A percentile compares a stretch with the other conserved stretches of the same genome.
Evolutionary conservation across 2,888 invertebrate genomes (phyloP).

Genomic region (Xestia c-nigrum): DNA sequence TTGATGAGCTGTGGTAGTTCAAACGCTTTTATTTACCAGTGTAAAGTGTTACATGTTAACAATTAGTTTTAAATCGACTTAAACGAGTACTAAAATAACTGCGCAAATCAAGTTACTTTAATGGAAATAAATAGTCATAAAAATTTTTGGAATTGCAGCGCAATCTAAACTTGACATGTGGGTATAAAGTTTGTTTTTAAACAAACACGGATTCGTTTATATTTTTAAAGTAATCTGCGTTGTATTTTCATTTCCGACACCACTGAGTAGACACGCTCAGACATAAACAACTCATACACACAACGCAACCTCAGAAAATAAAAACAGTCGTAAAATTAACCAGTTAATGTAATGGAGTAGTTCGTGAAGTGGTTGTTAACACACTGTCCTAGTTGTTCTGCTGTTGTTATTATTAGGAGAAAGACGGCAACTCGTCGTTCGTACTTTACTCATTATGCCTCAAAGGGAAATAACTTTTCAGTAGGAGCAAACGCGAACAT

Average conservation of each 20-base stretch:
- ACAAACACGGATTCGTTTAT: neutral
- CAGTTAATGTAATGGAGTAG: constrained; percentile 31
- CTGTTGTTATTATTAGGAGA: constrained; percentile 17
- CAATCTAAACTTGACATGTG: neutral
- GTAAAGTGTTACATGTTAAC: neutral
- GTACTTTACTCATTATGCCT: neutral
- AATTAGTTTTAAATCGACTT: no score
- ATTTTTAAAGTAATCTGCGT: neutral
- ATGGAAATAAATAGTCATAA: neutral
- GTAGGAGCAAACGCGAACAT: neutral
- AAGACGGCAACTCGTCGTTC: neutral
- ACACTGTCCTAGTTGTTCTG: constrained; percentile 38
- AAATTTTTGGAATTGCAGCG: neutral
- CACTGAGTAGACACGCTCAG: neutral
- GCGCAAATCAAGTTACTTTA: neutral
- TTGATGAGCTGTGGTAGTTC: neutral
- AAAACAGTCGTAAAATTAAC: constrained; percentile 47
- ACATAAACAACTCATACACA: constrained; percentile 5
- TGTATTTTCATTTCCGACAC: constrained; percentile 4
- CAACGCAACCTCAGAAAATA: constrained; percentile 32
- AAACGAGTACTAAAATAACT: neutral
- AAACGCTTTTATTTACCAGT: neutral
- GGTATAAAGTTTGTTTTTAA: neutral
- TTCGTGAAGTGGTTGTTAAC: constrained; percentile 45
- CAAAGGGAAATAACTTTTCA: neutral